Evolutionary conservation across 2,888 invertebrate genomes (phyloP), one percentile per base, ranked within the genome.

Genomic region (Phyto melanocephala): DNA sequence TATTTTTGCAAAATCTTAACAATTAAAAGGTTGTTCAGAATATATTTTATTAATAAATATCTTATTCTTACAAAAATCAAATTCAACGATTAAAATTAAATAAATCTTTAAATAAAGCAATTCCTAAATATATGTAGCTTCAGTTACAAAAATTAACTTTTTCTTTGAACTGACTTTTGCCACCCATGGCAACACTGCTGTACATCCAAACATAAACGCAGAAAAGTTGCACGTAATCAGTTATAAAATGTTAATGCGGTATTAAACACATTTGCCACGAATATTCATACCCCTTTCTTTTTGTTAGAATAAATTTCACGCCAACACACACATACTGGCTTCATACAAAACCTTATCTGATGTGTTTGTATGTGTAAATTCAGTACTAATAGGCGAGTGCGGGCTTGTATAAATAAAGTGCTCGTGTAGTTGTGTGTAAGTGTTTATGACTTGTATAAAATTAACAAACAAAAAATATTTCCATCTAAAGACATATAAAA

Each of bases 381-480:
- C 28, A 28, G 6, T 28, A 28, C 28, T 5, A 28, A 28, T n/a
- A 10, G 22, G 13, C 11, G 0, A 2, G 56, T 40, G 10, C 58
- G 22, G 45, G 50, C 37, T 33, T 68, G 8, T 15, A 4, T 52
- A n/a, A 35, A 40, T 47, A 42, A 72, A 72, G 52, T 42, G 28
- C 62, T 62, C 8, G 62, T 37, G 60, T 67, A 54, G 24, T 52
- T 74, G 60, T 67, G 67, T 45, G 28, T 45, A 52, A 47, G 56
- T 75, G 62, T 75, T 63, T 74, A 63, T 70, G 42, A 75, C 17
- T 71, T 47, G 33, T 24, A 37, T 17, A 8, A 70, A 56, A 60
- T 8, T 13, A 68, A 20, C 17, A 60, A 40, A 50, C 67, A 35
- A 40, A 74, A 63, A 74, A 52, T n/a, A 63, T 63, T 63, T 63